Conservation (phyloP, 1,140 invertebrate species). For the Lepidostoma basale region DNA sequence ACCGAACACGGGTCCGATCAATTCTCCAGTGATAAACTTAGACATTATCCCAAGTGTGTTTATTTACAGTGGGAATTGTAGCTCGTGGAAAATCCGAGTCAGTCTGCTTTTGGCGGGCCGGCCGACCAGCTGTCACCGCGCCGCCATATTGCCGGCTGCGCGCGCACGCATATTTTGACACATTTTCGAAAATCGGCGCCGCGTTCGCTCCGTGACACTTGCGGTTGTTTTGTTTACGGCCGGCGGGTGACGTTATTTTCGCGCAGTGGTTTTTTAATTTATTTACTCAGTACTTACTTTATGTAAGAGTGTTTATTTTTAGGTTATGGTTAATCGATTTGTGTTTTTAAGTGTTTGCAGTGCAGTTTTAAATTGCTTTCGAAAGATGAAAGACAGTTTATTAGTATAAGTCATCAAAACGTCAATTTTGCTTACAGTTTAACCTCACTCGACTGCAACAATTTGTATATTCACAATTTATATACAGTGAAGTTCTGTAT, state of each 20-base stretch:
- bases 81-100: constrained; percentile 6
- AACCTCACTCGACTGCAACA: too few relatives aligned
- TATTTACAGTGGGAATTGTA: constrained; percentile 38
- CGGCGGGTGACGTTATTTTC: not conserved
- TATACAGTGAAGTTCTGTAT: too few relatives aligned
- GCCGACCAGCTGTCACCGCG: not conserved
- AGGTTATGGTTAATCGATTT: not conserved
- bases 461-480: too few relatives aligned
- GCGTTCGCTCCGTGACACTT: not conserved
- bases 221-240: not conserved
- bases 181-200: not conserved
- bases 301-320: not conserved
- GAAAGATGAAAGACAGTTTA: too few relatives aligned
- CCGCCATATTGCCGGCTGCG: constrained; percentile 4
- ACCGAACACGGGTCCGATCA: not conserved
- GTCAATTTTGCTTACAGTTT: too few relatives aligned
- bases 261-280: not conserved
- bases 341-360: not conserved
- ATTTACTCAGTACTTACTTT: too few relatives aligned
- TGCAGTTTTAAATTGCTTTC: too few relatives aligned
- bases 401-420: too few relatives aligned
- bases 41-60: constrained; percentile 1
- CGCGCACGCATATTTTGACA: not conserved
- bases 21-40: not conserved
- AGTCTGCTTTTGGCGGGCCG: constrained; percentile 4